A percentile compares a stretch with the other conserved stretches of the same genome.
Evolutionary conservation across 1,140 invertebrate genomes (phyloP).

Genomic region (Scaptomyza hsui): DNA sequence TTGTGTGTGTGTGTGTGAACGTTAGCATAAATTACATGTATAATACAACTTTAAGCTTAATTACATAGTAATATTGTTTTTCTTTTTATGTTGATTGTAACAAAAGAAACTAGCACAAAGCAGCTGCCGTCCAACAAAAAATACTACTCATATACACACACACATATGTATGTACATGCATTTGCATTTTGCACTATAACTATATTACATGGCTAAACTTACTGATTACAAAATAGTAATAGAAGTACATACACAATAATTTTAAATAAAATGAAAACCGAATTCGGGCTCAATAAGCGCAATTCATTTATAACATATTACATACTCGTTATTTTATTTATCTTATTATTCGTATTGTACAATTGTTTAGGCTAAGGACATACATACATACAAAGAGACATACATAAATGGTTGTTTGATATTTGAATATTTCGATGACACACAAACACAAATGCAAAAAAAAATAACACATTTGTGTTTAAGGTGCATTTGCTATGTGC

Average conservation of each 20-base stretch:
- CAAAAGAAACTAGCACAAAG: constrained; percentile 13
- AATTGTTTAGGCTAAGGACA: constrained; percentile 13
- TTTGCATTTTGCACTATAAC: constrained; percentile 10
- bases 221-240: constrained; percentile 5
- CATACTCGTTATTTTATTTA: constrained; percentile 8
- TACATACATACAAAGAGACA: constrained; percentile 10
- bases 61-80: constrained; percentile 40
- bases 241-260: constrained; percentile 14
- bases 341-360: constrained; percentile 19
- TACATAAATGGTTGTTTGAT: constrained; percentile 7
- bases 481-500: too few species aligned
- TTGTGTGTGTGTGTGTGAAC: constrained; percentile 34
- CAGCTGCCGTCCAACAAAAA: constrained; percentile 23
- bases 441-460: constrained; percentile 12
- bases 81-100: constrained; percentile 16
- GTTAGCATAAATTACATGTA: constrained; percentile 72
- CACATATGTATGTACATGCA: constrained; percentile 1
- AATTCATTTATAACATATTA: constrained; percentile 21
- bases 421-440: constrained; percentile 27
- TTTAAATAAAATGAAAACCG: constrained; percentile 7
- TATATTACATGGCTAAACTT: constrained; percentile 13
- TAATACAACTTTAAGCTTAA: constrained; percentile 64
- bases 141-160: constrained; percentile 35
- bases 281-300: constrained; percentile 9
- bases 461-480: not conserved